Evolutionary conservation across 2,888 invertebrate species (phyloP).

Genomic region (Zygogramma bicolorata): DNA sequence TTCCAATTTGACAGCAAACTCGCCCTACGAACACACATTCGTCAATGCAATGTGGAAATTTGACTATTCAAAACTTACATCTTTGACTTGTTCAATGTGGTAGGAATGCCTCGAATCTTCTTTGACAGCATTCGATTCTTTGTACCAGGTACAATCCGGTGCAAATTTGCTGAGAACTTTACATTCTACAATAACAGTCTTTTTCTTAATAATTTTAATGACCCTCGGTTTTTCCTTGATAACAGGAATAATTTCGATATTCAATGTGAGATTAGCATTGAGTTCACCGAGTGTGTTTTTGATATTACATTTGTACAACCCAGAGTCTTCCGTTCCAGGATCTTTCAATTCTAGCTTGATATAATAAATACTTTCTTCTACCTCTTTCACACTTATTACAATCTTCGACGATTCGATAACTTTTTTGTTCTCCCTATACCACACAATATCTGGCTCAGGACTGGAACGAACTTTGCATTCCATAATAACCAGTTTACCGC

Average conservation of each 20-base stretch:
- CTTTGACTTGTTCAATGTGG: slow-evolving; percentile 82
- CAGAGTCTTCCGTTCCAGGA: slow-evolving; percentile 95
- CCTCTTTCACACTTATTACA: slow-evolving; percentile 77
- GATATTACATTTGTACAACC: slow-evolving; percentile 97
- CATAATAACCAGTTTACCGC: slow-evolving; percentile 88
- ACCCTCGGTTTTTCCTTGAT: slow-evolving; percentile 94
- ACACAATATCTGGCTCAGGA: slow-evolving; percentile 84
- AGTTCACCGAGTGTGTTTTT: slow-evolving; percentile 96
- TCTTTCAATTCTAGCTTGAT: slow-evolving; percentile 89
- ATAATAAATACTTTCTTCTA: slow-evolving; percentile 87
- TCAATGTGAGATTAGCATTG: slow-evolving; percentile 96
- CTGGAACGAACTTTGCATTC: slow-evolving; percentile 84
- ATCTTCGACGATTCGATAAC: slow-evolving; percentile 86
- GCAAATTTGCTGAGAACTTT: slow-evolving; percentile 93
- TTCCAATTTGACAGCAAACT: slow-evolving; percentile 91
- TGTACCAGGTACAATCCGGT: slow-evolving; percentile 94
- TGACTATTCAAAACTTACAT: slow-evolving; percentile 69
- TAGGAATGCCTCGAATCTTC: slow-evolving; percentile 83
- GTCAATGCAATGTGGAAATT: neutral
- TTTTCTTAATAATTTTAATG: slow-evolving; percentile 91
- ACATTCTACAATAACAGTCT: slow-evolving; percentile 93
- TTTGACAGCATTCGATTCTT: slow-evolving; percentile 83
- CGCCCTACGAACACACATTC: slow-evolving; percentile 72
- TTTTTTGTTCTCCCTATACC: slow-evolving; percentile 85
- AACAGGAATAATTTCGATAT: slow-evolving; percentile 97